Evolutionary conservation across 2,888 invertebrate genomes (phyloP).

Genomic region (Temnothorax ravouxi): DNA sequence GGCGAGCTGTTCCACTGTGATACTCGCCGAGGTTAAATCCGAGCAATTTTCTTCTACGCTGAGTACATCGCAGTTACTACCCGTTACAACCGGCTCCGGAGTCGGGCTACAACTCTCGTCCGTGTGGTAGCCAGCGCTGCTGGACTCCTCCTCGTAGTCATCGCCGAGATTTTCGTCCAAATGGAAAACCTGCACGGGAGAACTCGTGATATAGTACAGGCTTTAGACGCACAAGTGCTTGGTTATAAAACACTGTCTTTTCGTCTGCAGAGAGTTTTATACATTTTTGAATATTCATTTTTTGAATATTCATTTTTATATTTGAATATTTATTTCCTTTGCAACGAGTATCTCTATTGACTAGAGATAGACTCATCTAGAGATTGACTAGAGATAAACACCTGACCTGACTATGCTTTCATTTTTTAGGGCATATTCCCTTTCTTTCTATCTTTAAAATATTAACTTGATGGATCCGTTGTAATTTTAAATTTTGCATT

Average conservation of each 20-base stretch:
- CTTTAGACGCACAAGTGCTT: neutral
- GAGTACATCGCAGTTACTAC: slow-evolving; percentile 45
- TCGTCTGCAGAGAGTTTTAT: neutral
- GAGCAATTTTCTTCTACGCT: slow-evolving; percentile 59
- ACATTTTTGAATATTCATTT: neutral
- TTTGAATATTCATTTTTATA: neutral
- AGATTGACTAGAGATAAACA: neutral
- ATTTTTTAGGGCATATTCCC: neutral
- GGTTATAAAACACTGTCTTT: neutral
- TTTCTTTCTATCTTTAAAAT: neutral
- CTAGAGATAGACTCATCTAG: neutral
- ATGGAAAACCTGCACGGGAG: slow-evolving; percentile 60
- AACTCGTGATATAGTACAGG: neutral
- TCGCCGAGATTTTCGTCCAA: slow-evolving; percentile 82
- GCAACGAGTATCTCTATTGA: neutral
- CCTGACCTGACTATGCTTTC: neutral
- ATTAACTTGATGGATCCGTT: neutral
- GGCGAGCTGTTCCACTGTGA: slow-evolving; percentile 87
- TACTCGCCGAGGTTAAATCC: slow-evolving; percentile 64
- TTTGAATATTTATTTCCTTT: neutral
- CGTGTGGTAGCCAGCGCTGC: slow-evolving; percentile 84
- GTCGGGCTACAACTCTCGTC: slow-evolving; percentile 84
- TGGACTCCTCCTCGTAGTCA: slow-evolving; percentile 82
- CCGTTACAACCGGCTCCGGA: slow-evolving; percentile 78
- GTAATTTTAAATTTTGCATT: neutral